Evolutionary conservation across 2,797 vertebrate species (phyloP).

Genomic region (Alca torda): DNA sequence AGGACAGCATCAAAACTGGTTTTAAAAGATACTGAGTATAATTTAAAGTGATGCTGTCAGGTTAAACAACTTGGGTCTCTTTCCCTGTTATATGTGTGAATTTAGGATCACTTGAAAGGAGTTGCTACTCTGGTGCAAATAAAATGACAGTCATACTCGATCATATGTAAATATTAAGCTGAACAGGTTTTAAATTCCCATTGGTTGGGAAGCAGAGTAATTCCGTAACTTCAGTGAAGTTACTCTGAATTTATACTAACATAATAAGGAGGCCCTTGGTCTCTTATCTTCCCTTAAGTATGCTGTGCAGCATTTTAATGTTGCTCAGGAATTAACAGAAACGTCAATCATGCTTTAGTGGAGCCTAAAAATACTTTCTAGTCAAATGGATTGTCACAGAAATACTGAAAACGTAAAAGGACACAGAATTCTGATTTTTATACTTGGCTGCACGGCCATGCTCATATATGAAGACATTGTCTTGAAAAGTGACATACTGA

Average conservation of each 20-base stretch:
- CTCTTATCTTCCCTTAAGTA: not conserved
- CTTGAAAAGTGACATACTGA: not conserved
- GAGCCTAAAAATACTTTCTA: conserved; percentile 35
- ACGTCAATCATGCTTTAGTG: conserved; percentile 20
- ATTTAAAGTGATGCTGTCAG: not conserved
- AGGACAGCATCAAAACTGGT: not conserved
- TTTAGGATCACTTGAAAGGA: not conserved
- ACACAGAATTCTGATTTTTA: not conserved
- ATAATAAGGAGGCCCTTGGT: not conserved
- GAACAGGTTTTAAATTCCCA: not conserved
- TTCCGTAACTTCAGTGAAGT: not conserved
- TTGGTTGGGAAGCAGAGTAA: not conserved
- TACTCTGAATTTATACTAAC: not conserved
- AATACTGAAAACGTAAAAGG: not conserved
- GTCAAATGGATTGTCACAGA: not conserved
- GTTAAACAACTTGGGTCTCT: not conserved
- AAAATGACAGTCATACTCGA: not conserved
- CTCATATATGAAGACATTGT: not conserved
- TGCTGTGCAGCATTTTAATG: not conserved
- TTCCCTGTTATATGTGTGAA: not conserved
- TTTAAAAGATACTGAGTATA: not conserved
- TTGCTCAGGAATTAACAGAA: conserved; percentile 41
- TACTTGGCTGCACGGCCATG: not conserved
- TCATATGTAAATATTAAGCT: not conserved
- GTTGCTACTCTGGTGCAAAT: not conserved